Conservation (phyloP, 2,113 vertebrate genomes). For the Chlorocebus sabaeus region DNA sequence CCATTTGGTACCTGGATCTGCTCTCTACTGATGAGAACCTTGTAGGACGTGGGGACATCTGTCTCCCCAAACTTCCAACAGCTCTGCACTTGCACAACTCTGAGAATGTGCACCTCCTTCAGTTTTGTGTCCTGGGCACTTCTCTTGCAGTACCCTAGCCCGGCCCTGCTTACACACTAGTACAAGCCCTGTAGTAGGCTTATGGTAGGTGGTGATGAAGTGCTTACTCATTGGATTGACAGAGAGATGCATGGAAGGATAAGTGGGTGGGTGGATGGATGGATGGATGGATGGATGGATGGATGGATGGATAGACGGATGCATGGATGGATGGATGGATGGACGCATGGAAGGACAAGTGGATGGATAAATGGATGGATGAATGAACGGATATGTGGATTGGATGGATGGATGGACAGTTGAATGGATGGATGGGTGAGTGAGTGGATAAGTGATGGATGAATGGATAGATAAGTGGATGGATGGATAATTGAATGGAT, state of each 20-base stretch:
- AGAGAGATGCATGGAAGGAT: background rate
- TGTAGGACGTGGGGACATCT: background rate
- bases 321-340: background rate
- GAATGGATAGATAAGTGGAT: too few species aligned
- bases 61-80: background rate
- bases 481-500: background rate
- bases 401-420: background rate
- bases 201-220: too few species aligned
- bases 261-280: too few species aligned
- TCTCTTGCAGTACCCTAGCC: background rate
- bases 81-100: background rate
- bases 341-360: background rate
- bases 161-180: background rate
- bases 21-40: background rate
- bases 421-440: background rate
- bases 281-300: background rate
- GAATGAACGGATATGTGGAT: too few species aligned
- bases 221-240: too few species aligned
- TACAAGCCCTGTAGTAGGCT: background rate
- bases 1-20: background rate
- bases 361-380: background rate
- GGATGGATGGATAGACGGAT: background rate
- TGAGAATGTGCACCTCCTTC: too few species aligned
- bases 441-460: background rate
- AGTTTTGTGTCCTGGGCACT: background rate